Evolutionary conservation across 1,140 invertebrate genomes (phyloP).

Genomic region (Dendroctonus valens): DNA sequence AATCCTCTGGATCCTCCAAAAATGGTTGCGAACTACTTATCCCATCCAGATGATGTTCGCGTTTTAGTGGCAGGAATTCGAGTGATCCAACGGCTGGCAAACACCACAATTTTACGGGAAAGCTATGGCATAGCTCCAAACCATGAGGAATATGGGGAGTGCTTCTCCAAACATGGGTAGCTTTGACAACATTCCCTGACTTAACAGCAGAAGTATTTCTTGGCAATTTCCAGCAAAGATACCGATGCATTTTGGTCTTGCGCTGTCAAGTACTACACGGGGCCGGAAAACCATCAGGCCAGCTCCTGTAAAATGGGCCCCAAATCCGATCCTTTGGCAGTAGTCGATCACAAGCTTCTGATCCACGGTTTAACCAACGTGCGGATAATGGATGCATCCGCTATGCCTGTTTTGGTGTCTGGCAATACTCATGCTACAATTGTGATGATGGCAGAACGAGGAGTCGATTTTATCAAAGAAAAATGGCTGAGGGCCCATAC

Average conservation of each 20-base stretch:
- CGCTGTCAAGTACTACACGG: conserved; percentile 70
- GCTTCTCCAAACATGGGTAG: conserved; percentile 51
- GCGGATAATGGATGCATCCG: conserved; percentile 73
- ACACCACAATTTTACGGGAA: conserved; percentile 66
- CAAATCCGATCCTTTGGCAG: conserved; percentile 62
- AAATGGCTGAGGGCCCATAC: conserved; percentile 48
- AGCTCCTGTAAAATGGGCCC: conserved; percentile 82
- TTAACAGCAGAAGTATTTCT: not conserved
- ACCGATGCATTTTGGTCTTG: conserved; percentile 81
- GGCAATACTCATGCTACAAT: conserved; percentile 80
- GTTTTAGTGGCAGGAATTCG: conserved; percentile 69
- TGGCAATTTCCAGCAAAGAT: conserved; percentile 56
- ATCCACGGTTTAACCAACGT: conserved; percentile 69
- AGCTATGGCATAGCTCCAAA: conserved; percentile 67
- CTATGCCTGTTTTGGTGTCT: conserved; percentile 73
- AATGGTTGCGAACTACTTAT: conserved; percentile 84
- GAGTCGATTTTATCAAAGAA: conserved; percentile 73
- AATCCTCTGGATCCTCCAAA: conserved; percentile 77
- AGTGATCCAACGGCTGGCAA: conserved; percentile 62
- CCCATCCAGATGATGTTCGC: conserved; percentile 70
- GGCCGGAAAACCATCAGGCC: conserved; percentile 82
- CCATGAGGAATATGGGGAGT: conserved; percentile 44
- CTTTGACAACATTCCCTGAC: not conserved
- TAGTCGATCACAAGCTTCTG: conserved; percentile 68
- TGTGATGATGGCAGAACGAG: conserved; percentile 83